phyloP scores from a whole-genome alignment of 2,113 vertebrate species.

The Perca fluviatilis region DNA sequence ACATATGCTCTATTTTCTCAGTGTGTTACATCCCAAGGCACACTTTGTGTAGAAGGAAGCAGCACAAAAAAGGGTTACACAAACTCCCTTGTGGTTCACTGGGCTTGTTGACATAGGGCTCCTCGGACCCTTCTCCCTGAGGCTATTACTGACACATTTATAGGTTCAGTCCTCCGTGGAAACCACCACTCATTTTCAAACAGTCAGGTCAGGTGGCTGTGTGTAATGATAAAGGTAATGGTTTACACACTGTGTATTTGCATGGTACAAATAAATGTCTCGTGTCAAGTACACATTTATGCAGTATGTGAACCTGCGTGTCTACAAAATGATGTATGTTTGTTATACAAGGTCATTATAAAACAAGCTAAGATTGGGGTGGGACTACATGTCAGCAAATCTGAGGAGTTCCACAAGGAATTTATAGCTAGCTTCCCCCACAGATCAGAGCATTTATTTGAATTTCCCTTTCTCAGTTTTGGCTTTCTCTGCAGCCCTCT shows the following conservation, averaged over 20 bases:
- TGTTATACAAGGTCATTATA: constrained; percentile 30
- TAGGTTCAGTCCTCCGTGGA: constrained; percentile 26
- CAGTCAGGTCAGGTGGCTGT: not conserved
- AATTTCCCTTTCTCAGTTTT: constrained; percentile 31
- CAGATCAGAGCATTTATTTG: constrained; percentile 34
- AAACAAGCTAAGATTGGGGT: not conserved
- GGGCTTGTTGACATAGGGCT: constrained; percentile 60
- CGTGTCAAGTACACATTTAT: constrained; percentile 7
- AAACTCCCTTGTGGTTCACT: constrained; percentile 61
- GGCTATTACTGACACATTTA: constrained; percentile 54
- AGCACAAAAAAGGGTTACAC: constrained; percentile 59
- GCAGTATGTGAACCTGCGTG: not conserved
- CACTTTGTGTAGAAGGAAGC: constrained; percentile 49
- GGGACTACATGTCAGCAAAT: constrained; percentile 20
- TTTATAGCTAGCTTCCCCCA: constrained; percentile 4
- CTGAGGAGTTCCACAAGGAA: constrained; percentile 37
- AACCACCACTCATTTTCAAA: constrained; percentile 26
- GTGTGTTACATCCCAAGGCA: constrained; percentile 48
- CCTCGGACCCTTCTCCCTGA: constrained; percentile 53
- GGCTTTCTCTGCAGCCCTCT: constrained; percentile 22
- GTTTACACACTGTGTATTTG: constrained; percentile 25
- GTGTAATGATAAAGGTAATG: constrained; percentile 13
- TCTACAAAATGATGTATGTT: constrained; percentile 8
- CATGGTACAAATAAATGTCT: not conserved
- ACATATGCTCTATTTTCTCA: constrained; percentile 43